These are phyloP conservation scores for Rhea americana DNA, from an alignment of 2,113 vertebrate genomes.

Conservation along the genomic window DNA sequence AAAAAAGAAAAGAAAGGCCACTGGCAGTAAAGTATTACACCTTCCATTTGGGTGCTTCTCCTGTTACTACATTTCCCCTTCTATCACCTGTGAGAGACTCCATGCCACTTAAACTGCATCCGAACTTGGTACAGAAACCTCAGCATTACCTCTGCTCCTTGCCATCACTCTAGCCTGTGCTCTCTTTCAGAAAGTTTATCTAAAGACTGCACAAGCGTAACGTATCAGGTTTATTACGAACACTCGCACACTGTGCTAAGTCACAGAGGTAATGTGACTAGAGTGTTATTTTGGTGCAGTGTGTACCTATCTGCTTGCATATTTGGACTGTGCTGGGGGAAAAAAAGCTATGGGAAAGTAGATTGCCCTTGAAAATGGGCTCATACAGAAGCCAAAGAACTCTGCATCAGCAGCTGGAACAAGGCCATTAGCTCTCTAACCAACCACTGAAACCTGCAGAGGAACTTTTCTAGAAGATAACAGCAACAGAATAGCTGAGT, in stretches of 20 bases:
- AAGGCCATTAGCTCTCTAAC: constrained; percentile 54
- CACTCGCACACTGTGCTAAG: neutral
- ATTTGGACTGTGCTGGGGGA: neutral
- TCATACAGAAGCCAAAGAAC: constrained; percentile 29
- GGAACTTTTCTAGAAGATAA: constrained; percentile 47
- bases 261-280: neutral
- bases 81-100: neutral
- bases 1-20: neutral
- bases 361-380: constrained; percentile 25
- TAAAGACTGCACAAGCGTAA: neutral
- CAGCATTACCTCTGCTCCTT: neutral
- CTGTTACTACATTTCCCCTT: neutral
- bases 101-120: neutral
- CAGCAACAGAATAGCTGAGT: constrained; percentile 23
- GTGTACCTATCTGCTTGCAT: neutral
- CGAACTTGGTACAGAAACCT: neutral
- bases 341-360: constrained; percentile 23
- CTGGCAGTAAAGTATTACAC: neutral
- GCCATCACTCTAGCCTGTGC: neutral
- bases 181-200: neutral
- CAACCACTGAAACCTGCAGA: constrained; percentile 48
- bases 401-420: constrained; percentile 63
- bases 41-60: neutral
- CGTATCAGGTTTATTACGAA: neutral
- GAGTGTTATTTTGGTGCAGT: constrained; percentile 8